Base-by-base conservation (phyloP, 1,140 invertebrate genomes). In the Trissolcus basalis region DNA sequence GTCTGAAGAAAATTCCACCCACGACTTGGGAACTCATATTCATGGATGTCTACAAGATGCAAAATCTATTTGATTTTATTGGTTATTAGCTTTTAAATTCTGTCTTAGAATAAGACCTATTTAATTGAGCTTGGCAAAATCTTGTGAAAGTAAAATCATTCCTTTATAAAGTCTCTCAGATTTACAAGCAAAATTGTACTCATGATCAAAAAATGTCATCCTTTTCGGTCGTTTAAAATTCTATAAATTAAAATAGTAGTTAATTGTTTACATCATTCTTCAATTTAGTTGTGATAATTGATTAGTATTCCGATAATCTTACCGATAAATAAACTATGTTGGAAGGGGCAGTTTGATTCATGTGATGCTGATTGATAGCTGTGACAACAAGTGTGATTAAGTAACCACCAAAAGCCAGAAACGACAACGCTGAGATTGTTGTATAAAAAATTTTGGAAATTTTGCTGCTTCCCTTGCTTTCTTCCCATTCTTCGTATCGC, bases 381-480 rank as follows among this genome's bases (percentile, higher is more conserved):
- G 92, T 91, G 3, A 94, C 91, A 36, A 95, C 91, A 0, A 95
- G 85, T 78, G 93, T 93, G 0, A 95, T 81, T 9, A 95, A 83
- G 82, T 95, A 95, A 6, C 93, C 94, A 8, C 93, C 94, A 75
- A 95, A 95, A 0, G 93, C 93, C 1, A 94, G 81, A 83, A 95
- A 95, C 0, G 94, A 92, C 11, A 95, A 83, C 0, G 93, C 91
- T 0, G 93, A 94, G 4, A 95, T 88, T 0, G 93, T 91, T 14
- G 93, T 86, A 48, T 94, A 91, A 77, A 95, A 93, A 73, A 93
- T 90, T 80, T 90, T 93, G 51, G 91, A 92, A 61, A 93, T 86
- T 87, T 86, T 88, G 77, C 80, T 77, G 77, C 78, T 88, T 82
- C 80, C 87, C 82, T 75, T 89, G 82, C 72, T 85, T 76, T 80